Evolutionary conservation across 2,113 vertebrate species (phyloP).

Genomic region (Nycticorax nycticorax): DNA sequence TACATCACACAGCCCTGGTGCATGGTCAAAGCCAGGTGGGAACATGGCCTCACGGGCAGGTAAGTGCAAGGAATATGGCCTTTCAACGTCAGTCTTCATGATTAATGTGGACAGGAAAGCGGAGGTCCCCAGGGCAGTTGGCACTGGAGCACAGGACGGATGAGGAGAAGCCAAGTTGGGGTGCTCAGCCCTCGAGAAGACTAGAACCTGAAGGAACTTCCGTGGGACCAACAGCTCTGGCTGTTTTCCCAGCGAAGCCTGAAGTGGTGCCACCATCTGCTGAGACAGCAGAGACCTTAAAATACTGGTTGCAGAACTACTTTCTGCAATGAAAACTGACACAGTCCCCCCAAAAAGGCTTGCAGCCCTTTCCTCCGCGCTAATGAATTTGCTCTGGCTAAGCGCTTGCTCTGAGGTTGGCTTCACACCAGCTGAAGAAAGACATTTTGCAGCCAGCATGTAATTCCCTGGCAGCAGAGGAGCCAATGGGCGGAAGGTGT

Average conservation of each 20-base stretch:
- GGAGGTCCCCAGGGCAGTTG: neutral
- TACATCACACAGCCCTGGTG: fast-evolving
- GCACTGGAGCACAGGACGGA: neutral
- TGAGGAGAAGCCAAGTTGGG: neutral
- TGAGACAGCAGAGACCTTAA: neutral
- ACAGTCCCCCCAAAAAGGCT: neutral
- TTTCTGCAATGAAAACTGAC: neutral
- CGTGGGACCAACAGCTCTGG: neutral
- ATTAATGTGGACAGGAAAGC: neutral
- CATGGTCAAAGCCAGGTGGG: fast-evolving
- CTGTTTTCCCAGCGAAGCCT: neutral
- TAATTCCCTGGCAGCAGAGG: neutral
- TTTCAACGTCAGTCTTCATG: neutral
- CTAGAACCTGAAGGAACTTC: neutral
- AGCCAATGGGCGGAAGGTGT: neutral
- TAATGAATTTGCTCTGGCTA: neutral
- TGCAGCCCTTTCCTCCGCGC: neutral
- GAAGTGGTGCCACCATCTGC: neutral
- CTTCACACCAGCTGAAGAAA: neutral
- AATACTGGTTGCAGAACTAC: fast-evolving
- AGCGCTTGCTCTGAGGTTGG: neutral
- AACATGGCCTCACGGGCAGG: fast-evolving
- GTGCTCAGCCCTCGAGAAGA: neutral
- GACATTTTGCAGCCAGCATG: neutral
- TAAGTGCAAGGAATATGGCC: neutral